These are phyloP conservation scores for Adelphocoris suturalis DNA, from an alignment of 2,888 invertebrate species.

Conservation along the genomic window DNA sequence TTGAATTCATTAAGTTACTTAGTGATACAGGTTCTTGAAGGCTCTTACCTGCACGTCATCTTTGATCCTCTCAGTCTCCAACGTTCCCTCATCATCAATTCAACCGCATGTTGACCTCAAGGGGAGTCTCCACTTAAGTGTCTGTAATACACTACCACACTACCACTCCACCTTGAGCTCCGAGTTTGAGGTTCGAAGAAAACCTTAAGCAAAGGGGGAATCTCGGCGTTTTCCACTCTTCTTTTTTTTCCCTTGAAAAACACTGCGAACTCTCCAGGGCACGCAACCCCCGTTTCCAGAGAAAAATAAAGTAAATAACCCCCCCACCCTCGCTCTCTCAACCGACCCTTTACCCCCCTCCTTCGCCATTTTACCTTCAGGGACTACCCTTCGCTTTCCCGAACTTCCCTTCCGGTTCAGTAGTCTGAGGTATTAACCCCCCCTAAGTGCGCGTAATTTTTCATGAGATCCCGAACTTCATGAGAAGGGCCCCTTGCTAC, in stretches of 20 bases:
- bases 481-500: not conserved
- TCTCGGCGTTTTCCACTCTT: not conserved
- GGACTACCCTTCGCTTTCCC: slow-evolving; percentile 3
- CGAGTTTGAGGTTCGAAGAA: not conserved
- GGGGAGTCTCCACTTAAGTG: not conserved
- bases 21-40: not conserved
- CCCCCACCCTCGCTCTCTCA: not conserved
- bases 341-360: not conserved
- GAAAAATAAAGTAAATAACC: slow-evolving; percentile 55
- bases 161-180: not conserved
- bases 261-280: slow-evolving; percentile 34
- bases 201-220: not conserved
- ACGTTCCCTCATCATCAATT: slow-evolving; percentile 11
- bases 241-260: not conserved
- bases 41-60: not conserved
- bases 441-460: slow-evolving; percentile 52
- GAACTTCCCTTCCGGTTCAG: slow-evolving; percentile 48
- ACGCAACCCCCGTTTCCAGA: slow-evolving; percentile 34
- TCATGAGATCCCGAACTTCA: slow-evolving; percentile 39
- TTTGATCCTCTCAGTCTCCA: not conserved
- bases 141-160: not conserved
- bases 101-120: slow-evolving; percentile 27
- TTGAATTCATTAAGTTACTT: too few species aligned
- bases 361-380: slow-evolving; percentile 2
- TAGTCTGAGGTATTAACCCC: slow-evolving; percentile 54